Conservation (phyloP, 2,888 invertebrate genomes). For the Gerris lacustris region DNA sequence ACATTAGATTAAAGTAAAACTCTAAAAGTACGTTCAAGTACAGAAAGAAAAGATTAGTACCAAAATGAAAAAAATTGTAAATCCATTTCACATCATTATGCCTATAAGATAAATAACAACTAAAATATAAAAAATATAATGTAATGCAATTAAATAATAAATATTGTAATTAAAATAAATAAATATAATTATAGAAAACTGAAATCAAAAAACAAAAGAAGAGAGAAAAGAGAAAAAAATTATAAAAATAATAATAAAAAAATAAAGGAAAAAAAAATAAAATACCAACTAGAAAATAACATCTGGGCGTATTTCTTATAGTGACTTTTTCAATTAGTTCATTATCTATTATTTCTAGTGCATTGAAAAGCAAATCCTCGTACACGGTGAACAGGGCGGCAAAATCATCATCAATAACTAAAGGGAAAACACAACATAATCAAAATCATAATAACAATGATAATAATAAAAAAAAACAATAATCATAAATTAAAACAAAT, state of each 20-base stretch:
- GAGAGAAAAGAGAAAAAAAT: neutral
- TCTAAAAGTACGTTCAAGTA: too few relatives aligned
- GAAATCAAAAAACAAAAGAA: neutral
- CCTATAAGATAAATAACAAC: too few relatives aligned
- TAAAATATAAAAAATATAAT: neutral
- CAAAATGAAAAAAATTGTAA: too few relatives aligned
- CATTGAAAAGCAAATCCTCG: conserved; percentile 8
- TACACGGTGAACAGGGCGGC: conserved; percentile 2
- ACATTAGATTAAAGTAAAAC: too few relatives aligned
- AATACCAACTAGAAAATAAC: neutral
- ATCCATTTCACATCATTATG: too few relatives aligned
- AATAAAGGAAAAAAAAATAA: neutral
- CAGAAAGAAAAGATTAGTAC: too few relatives aligned
- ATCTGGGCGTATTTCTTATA: conserved; percentile 7
- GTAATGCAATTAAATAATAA: neutral
- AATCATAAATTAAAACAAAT: too few relatives aligned
- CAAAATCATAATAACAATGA: neutral
- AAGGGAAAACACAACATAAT: conserved; percentile 2
- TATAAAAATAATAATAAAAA: conserved; percentile 2
- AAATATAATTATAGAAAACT: neutral
- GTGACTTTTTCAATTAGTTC: conserved; percentile 9
- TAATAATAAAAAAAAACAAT: too few relatives aligned
- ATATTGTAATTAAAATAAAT: neutral
- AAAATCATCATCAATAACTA: conserved; percentile 9
- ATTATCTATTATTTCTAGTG: conserved; percentile 9